Conservation (phyloP, 2,797 vertebrate species). For the Helarctos malayanus region DNA sequence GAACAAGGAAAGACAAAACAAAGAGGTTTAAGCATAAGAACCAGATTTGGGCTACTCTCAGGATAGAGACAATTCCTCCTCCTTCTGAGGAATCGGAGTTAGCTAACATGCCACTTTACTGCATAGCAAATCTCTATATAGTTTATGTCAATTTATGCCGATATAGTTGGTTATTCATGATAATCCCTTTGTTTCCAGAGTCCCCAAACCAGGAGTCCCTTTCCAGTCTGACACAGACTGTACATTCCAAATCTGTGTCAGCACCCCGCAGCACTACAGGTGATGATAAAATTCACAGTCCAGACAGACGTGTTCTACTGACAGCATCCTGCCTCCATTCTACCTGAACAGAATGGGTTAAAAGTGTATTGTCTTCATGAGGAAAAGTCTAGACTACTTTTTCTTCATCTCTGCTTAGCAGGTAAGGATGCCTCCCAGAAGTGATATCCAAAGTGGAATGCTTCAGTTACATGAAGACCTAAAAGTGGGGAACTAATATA, state of each 20-base stretch:
- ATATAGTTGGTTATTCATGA: background rate
- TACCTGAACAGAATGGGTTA: background rate
- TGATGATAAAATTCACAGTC: background rate
- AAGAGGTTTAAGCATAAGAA: background rate
- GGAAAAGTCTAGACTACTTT: background rate
- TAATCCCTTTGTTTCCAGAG: background rate
- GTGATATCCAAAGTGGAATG: background rate
- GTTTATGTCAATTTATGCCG: background rate
- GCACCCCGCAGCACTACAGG: too few species aligned
- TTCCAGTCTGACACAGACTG: accelerated
- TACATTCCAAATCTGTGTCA: accelerated
- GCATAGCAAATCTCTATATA: background rate
- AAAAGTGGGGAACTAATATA: slow-evolving; percentile 33
- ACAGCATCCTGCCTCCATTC: background rate
- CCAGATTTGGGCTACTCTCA: background rate
- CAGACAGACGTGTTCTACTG: background rate
- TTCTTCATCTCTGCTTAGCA: background rate
- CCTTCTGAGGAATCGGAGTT: background rate
- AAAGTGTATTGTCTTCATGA: background rate
- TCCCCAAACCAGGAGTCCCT: background rate
- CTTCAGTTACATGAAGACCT: slow-evolving; percentile 44
- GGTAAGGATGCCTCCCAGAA: background rate
- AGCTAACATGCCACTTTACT: background rate
- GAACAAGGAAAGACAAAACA: background rate
- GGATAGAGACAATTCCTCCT: background rate